Evolutionary conservation across 2,797 vertebrate species (phyloP).

Genomic region (Triplophysa yarkandensis): DNA sequence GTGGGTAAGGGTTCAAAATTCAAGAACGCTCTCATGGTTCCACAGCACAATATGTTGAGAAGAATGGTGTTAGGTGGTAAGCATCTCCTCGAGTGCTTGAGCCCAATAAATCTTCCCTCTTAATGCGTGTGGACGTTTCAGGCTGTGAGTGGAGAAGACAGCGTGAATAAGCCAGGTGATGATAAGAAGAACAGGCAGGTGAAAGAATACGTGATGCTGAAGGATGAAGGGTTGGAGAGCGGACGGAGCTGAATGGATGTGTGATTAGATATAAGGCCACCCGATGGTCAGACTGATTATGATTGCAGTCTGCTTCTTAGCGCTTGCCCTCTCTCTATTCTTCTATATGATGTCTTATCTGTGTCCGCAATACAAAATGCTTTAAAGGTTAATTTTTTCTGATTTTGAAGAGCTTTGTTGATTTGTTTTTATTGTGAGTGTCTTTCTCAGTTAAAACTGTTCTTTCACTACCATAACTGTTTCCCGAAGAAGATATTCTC

Average conservation of each 20-base stretch:
- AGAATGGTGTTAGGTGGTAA: not conserved
- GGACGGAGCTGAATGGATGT: slow-evolving; percentile 23
- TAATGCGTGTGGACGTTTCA: slow-evolving; percentile 33
- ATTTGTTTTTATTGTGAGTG: not conserved
- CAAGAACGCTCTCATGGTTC: slow-evolving; percentile 6
- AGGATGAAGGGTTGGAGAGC: slow-evolving; percentile 25
- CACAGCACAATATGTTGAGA: slow-evolving; percentile 12
- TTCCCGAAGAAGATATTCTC: too few species aligned
- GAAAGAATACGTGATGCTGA: slow-evolving; percentile 10
- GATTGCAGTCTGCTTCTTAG: slow-evolving; percentile 9
- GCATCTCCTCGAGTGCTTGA: slow-evolving; percentile 3
- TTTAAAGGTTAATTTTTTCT: slow-evolving; percentile 2
- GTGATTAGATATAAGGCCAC: slow-evolving; percentile 38
- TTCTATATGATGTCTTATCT: slow-evolving; percentile 11
- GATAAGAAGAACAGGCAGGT: slow-evolving; percentile 22
- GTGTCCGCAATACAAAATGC: slow-evolving; percentile 6
- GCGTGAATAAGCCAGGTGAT: slow-evolving; percentile 31
- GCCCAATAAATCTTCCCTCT: slow-evolving; percentile 8
- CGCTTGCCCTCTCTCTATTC: not conserved
- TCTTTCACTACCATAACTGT: too few species aligned
- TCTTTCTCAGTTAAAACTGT: too few species aligned
- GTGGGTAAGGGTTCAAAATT: slow-evolving; percentile 13
- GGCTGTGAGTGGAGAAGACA: slow-evolving; percentile 8
- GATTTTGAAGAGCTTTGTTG: slow-evolving; percentile 2
- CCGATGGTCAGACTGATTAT: slow-evolving; percentile 40